A percentile compares a stretch with the other conserved stretches of the same genome.
Conservation (phyloP, 2,797 vertebrate genomes). For the Balearica regulorum region DNA sequence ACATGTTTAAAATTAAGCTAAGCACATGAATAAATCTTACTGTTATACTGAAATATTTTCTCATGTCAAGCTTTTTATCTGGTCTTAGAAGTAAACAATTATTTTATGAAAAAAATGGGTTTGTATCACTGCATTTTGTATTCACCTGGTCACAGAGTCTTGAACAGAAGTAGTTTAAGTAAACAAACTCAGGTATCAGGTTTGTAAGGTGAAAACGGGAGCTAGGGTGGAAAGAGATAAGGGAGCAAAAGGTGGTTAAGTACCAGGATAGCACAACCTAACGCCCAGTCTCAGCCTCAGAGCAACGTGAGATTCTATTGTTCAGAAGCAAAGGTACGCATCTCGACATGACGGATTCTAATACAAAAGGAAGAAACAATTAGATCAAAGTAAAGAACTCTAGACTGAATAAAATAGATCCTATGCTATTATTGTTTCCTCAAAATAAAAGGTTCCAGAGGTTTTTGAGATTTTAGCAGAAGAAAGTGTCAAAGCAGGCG, state of each 20-base stretch:
- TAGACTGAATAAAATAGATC: neutral
- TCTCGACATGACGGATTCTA: neutral
- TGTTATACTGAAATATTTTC: neutral
- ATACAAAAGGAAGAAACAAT: neutral
- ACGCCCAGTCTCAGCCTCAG: neutral
- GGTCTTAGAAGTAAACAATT: neutral
- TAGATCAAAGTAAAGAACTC: neutral
- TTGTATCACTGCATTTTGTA: neutral
- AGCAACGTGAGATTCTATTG: neutral
- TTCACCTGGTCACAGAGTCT: neutral
- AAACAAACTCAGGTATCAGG: neutral
- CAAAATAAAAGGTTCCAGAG: neutral
- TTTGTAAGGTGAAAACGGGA: neutral
- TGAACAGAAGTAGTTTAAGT: neutral
- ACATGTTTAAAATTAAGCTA: neutral
- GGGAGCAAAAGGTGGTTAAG: neutral
- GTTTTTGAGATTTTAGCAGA: neutral
- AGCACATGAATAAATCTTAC: neutral
- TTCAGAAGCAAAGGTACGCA: neutral
- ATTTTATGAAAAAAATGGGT: neutral
- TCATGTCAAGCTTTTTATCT: neutral
- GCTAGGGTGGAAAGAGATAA: neutral
- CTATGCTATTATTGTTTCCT: neutral
- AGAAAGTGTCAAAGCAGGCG: neutral
- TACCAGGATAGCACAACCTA: neutral